Conservation (phyloP, 2,888 invertebrate species). For the Agrotis clavis region DNA sequence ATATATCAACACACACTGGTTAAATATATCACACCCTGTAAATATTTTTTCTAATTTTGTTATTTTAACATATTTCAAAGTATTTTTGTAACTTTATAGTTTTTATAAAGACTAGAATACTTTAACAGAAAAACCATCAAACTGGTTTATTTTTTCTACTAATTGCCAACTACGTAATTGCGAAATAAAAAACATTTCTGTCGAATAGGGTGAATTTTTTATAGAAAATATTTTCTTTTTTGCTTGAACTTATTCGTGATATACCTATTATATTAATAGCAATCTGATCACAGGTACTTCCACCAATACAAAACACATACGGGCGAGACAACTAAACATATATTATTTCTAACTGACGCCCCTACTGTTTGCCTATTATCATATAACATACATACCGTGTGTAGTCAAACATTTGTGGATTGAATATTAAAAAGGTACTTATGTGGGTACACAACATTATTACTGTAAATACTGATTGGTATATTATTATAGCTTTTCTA, state of each 20-base stretch:
- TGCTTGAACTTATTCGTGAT: background rate
- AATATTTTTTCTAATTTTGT: too few relatives aligned
- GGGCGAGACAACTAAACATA: slow-evolving; percentile 29
- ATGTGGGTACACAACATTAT: slow-evolving; percentile 22
- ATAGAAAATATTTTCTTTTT: background rate
- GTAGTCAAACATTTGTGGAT: slow-evolving; percentile 37
- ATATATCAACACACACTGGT: too few relatives aligned
- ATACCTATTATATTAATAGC: background rate
- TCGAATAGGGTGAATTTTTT: background rate
- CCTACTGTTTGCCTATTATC: slow-evolving; percentile 41
- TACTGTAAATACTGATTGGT: background rate
- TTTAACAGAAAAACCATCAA: too few relatives aligned
- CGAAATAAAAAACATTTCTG: background rate
- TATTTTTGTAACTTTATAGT: too few relatives aligned
- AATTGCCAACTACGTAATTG: too few relatives aligned
- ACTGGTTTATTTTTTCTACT: too few relatives aligned
- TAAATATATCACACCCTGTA: too few relatives aligned
- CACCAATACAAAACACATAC: slow-evolving; percentile 18
- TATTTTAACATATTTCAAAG: too few relatives aligned
- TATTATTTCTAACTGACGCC: slow-evolving; percentile 41
- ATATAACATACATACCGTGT: slow-evolving; percentile 26
- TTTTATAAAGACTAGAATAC: too few relatives aligned
- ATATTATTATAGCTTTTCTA: background rate
- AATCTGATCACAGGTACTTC: background rate
- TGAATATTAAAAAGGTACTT: slow-evolving; percentile 48